A percentile compares a stretch with the other conserved stretches of the same genome.
phyloP scores from a whole-genome alignment of 2,113 vertebrate genomes.

The Thamnophis sirtalis region DNA sequence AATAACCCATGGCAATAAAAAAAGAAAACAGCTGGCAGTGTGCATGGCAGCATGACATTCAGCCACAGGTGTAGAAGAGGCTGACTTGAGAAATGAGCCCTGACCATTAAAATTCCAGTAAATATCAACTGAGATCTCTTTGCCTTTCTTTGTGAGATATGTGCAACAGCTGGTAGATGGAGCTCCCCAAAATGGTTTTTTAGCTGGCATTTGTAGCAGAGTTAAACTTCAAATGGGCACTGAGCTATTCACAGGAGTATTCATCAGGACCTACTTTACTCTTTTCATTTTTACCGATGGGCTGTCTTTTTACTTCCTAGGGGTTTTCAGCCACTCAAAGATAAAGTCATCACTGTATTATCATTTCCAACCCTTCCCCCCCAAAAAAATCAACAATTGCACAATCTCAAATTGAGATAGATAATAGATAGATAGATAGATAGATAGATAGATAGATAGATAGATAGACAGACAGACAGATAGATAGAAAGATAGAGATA shows the following conservation, averaged over 20 bases:
- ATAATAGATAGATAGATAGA: no score
- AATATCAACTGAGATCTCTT: background rate
- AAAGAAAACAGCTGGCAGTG: background rate
- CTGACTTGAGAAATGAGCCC: background rate
- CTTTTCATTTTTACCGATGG: background rate
- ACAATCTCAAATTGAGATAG: background rate
- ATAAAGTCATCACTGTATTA: background rate
- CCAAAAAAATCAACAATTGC: background rate
- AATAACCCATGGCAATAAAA: background rate
- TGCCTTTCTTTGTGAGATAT: background rate
- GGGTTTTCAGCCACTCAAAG: background rate
- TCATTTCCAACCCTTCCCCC: background rate
- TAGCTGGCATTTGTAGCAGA: background rate
- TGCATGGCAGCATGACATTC: background rate
- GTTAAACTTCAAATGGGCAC: background rate
- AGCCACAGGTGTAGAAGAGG: background rate
- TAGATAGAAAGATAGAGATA: no score
- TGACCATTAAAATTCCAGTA: background rate
- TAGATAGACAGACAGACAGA: no score
- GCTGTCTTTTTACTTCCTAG: background rate
- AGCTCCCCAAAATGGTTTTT: background rate
- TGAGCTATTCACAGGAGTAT: background rate
- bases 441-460: background rate
- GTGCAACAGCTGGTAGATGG: background rate
- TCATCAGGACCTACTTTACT: background rate